Evolutionary conservation across 2,797 vertebrate genomes (phyloP), one percentile per base, ranked within the genome.

Genomic region (Synaphobranchus kaupii): DNA sequence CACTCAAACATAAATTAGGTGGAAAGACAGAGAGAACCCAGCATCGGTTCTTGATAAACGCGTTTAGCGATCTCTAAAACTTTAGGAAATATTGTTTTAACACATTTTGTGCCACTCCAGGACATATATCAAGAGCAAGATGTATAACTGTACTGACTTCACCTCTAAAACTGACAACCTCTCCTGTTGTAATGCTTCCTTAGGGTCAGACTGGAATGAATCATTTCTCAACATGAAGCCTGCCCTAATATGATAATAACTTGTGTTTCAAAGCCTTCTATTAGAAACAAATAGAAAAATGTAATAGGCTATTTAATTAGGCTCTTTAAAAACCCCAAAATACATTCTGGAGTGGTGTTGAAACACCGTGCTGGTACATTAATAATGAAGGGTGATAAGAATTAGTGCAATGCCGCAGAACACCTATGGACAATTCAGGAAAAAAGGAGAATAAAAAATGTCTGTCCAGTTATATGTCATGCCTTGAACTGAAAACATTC

Each of bases 271-370:
- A 86, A 44, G 88, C 89, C 34, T 91, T 88, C 93, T 91, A 94
- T 92, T 92, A 92, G 89, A 28, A 88, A 91, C 50, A 87, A 89
- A 89, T 88, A 89, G 84, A 71, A 87, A 88, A 88, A 31, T 91
- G 90, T 89, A 91, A 90, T 92, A 50, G 91, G 90, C 91, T 89
- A 92, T 90, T 91, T 90, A 90, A 94, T 94, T 94, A 94, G 92
- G 93, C 92, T 92, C 93, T 94, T 94, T 94, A 93, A 94, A 94
- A 92, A 91, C 93, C 92, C 92, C 89, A 92, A 94, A 94, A 94
- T 94, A 94, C 91, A 93, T 93, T 86, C 87, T 87, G 89, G 89
- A 90, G 88, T 87, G 86, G 86, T 94, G 93, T 91, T 93, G 93
- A 91, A 94, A 94, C 90, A 91, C 89, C 89, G 92, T 90, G 91